Percentiles rank a stretch among this genome's conserved stretches.
Evolutionary conservation across 2,113 vertebrate genomes (phyloP).

Genomic region (Leucopsar rothschildi): DNA sequence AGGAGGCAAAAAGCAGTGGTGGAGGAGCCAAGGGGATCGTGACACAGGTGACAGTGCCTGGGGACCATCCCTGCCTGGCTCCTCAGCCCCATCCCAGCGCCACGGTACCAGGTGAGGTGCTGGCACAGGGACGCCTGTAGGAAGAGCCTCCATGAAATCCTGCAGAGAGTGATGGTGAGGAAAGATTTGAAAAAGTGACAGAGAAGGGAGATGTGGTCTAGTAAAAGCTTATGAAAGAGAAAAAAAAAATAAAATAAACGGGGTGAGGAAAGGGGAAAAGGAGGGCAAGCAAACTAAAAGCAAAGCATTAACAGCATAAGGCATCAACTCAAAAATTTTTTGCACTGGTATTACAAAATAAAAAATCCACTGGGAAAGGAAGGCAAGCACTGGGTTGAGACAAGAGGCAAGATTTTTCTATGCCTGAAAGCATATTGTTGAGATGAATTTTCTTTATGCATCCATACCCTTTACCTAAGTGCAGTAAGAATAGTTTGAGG

Average conservation of each 20-base stretch:
- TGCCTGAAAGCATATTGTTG: not conserved
- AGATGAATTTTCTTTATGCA: conserved; percentile 20
- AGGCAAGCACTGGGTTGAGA: not conserved
- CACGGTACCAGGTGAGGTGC: rapidly evolving
- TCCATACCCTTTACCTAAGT: not conserved
- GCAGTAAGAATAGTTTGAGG: not conserved
- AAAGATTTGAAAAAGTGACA: not conserved
- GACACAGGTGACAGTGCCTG: too few relatives aligned
- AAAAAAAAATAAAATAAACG: too few relatives aligned
- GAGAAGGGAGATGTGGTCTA: not conserved
- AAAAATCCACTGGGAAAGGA: not conserved
- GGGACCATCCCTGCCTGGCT: not conserved
- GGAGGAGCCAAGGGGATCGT: not conserved
- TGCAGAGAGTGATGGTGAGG: not conserved
- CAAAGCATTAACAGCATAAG: not conserved
- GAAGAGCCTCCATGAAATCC: not conserved
- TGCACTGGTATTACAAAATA: not conserved
- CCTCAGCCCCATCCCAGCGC: rapidly evolving
- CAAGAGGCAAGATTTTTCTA: not conserved
- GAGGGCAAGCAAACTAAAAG: not conserved
- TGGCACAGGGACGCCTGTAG: not conserved
- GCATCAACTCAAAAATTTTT: not conserved
- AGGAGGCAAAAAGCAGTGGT: not conserved
- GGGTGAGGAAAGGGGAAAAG: too few relatives aligned
- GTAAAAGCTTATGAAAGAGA: not conserved